These are phyloP conservation scores for Oreochromis spilurus DNA, from an alignment of 2,113 vertebrate genomes.

Conservation along the genomic window DNA sequence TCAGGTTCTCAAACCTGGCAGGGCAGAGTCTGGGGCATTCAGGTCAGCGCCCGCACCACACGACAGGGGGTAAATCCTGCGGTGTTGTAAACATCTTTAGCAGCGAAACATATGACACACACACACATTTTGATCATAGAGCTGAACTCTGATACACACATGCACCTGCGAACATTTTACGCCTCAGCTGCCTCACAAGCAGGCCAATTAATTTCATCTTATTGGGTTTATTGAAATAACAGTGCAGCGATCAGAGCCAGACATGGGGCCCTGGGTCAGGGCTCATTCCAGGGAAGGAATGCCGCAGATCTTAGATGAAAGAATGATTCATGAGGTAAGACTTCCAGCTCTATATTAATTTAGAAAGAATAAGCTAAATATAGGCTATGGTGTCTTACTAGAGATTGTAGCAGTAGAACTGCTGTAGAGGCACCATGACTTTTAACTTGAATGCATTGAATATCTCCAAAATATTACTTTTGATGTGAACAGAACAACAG, in stretches of 20 bases:
- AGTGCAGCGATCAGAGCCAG: not conserved
- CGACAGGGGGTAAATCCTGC: not conserved
- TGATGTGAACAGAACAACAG: not conserved
- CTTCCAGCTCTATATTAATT: not conserved
- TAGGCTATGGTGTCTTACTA: not conserved
- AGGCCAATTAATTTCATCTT: not conserved
- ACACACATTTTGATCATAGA: not conserved
- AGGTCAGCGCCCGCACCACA: conserved; percentile 45
- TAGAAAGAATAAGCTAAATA: not conserved
- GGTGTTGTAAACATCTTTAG: not conserved
- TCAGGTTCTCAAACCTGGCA: conserved; percentile 58
- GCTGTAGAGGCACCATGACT: not conserved
- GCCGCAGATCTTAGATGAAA: conserved; percentile 28
- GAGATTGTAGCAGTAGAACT: not conserved
- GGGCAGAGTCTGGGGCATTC: conserved; percentile 45
- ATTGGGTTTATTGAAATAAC: not conserved
- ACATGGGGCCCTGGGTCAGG: conserved; percentile 55
- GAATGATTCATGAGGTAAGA: conserved; percentile 60
- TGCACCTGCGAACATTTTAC: not conserved
- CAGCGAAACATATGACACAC: not conserved
- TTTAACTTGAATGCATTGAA: not conserved
- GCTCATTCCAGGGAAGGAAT: conserved; percentile 38
- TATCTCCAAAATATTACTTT: not conserved
- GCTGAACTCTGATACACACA: not conserved
- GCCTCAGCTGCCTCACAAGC: not conserved